Conservation (phyloP, 1,140 invertebrate species). For the Drosophila carrolli region DNA sequence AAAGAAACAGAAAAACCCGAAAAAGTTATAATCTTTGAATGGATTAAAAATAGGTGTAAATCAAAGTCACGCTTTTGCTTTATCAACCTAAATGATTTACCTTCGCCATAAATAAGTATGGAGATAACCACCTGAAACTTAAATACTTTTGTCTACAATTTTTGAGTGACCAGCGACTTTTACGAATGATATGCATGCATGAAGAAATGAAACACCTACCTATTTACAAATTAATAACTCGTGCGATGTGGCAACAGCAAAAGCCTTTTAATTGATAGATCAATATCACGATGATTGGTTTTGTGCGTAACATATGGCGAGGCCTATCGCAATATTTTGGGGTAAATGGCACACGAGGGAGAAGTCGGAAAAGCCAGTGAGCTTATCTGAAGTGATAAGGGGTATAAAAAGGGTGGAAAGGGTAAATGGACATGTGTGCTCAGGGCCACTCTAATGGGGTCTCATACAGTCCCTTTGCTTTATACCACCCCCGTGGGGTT, state of each 20-base stretch:
- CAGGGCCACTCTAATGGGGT: constrained; percentile 53
- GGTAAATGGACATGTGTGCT: constrained; percentile 41
- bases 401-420: neutral
- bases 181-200: constrained; percentile 12
- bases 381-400: constrained; percentile 54
- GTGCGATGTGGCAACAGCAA: constrained; percentile 45
- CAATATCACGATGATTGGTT: constrained; percentile 46
- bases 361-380: constrained; percentile 25
- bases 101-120: constrained; percentile 2
- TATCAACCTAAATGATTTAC: neutral
- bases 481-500: constrained; percentile 1
- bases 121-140: constrained; percentile 9
- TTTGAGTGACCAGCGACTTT: constrained; percentile 11
- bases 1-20: no score
- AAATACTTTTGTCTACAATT: neutral
- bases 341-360: constrained; percentile 33
- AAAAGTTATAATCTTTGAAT: neutral
- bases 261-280: constrained; percentile 75
- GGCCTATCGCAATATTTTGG: constrained; percentile 46
- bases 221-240: constrained; percentile 25
- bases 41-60: neutral
- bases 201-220: neutral
- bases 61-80: neutral
- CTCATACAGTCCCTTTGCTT: constrained; percentile 16
- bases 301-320: constrained; percentile 24